phyloP scores from a whole-genome alignment of 2,797 vertebrate species.

The Acomys russatus region DNA sequence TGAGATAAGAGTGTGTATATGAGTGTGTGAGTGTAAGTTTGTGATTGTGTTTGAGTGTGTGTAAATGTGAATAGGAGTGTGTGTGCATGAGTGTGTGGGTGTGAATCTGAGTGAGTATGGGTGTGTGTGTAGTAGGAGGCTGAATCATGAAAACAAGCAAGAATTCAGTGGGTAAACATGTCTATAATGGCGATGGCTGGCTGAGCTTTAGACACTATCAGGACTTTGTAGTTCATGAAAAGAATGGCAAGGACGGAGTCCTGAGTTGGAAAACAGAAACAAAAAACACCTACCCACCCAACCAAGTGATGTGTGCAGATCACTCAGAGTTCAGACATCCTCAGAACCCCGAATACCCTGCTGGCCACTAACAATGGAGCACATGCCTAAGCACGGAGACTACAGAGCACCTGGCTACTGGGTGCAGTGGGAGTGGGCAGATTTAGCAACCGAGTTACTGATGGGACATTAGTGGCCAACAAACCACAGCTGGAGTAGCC shows the following conservation, averaged over 20 bases:
- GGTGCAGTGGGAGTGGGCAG: accelerated
- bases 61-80: background rate
- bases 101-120: background rate
- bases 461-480: background rate
- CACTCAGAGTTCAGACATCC: background rate
- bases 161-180: background rate
- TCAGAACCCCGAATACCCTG: background rate
- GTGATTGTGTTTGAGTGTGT: background rate
- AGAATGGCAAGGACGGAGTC: background rate
- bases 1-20: background rate
- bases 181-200: background rate
- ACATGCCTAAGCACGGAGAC: background rate
- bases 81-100: background rate
- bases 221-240: background rate
- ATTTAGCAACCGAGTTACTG: background rate
- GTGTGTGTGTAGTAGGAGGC: background rate
- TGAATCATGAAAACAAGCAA: background rate
- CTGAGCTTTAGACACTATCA: background rate
- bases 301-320: background rate
- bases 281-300: background rate
- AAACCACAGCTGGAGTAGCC: background rate
- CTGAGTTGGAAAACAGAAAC: background rate
- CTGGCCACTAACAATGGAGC: background rate
- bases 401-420: background rate
- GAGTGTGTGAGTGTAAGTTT: background rate